phyloP scores from a whole-genome alignment of 2,113 vertebrate genomes.

The Hippopotamus amphibius region DNA sequence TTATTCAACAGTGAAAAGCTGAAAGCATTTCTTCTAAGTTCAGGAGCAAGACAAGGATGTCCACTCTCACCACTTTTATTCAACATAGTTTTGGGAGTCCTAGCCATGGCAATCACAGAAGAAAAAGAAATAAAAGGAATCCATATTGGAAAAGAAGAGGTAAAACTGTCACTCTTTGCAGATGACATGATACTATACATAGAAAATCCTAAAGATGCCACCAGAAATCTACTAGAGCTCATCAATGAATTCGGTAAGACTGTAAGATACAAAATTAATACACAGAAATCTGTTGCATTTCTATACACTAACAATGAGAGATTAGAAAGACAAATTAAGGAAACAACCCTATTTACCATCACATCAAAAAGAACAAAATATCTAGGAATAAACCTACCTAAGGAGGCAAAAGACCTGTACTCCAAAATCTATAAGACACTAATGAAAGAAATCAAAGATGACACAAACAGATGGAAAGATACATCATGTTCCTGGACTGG shows the following conservation, averaged over 20 bases:
- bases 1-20: background rate
- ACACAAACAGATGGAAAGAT: background rate
- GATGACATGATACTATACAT: background rate
- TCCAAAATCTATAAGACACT: background rate
- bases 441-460: background rate
- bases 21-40: background rate
- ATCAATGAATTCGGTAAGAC: background rate
- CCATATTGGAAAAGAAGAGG: background rate
- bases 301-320: background rate
- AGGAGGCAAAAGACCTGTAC: background rate
- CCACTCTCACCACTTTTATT: background rate
- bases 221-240: background rate
- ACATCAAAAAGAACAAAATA: background rate
- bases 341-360: background rate
- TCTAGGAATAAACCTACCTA: background rate
- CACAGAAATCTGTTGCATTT: background rate
- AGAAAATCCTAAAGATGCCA: background rate
- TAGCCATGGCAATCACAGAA: background rate
- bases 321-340: background rate
- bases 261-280: background rate
- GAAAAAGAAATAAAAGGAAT: background rate
- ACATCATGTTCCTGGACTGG: background rate
- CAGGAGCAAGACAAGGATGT: background rate
- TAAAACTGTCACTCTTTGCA: background rate
- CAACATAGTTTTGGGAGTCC: background rate